Evolutionary conservation across 2,888 invertebrate species (phyloP).

Genomic region (Eupithecia pulchellata): DNA sequence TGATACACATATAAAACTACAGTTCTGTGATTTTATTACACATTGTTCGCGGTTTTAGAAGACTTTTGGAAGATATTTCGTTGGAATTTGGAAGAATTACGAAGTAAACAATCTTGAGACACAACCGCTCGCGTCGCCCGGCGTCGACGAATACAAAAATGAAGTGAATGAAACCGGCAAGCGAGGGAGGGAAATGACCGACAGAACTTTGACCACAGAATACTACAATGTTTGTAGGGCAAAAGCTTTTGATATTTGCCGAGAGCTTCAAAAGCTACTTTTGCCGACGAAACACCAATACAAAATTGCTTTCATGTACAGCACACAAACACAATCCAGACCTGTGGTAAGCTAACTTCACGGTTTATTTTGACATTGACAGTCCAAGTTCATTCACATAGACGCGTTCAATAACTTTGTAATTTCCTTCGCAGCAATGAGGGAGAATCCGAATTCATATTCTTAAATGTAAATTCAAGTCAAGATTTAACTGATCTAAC

Average conservation of each 20-base stretch:
- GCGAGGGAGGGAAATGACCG: conserved; percentile 39
- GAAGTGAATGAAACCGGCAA: conserved; percentile 5
- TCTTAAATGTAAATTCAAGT: neutral
- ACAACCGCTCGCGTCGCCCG: conserved; percentile 52
- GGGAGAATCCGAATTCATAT: neutral
- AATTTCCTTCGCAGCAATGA: neutral
- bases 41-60: conserved; percentile 60
- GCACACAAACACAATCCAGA: conserved; percentile 68
- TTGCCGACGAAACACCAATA: conserved; percentile 40
- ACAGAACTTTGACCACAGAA: conserved; percentile 38
- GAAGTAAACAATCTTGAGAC: conserved; percentile 54
- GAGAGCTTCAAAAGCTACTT: conserved; percentile 56
- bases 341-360: conserved; percentile 79
- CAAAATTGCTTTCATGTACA: conserved; percentile 61
- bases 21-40: conserved; percentile 38
- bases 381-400: conserved; percentile 82
- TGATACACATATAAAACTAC: conserved; percentile 39
- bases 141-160: conserved; percentile 2
- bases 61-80: conserved; percentile 55
- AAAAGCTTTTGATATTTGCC: conserved; percentile 51
- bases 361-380: conserved; percentile 76
- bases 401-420: conserved; percentile 52
- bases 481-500: too few species aligned
- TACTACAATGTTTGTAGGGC: conserved; percentile 19
- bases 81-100: conserved; percentile 53